A percentile compares a stretch with the other conserved stretches of the same genome.
Conservation (phyloP, 2,888 invertebrate species). For the Drosophila eohydei region DNA sequence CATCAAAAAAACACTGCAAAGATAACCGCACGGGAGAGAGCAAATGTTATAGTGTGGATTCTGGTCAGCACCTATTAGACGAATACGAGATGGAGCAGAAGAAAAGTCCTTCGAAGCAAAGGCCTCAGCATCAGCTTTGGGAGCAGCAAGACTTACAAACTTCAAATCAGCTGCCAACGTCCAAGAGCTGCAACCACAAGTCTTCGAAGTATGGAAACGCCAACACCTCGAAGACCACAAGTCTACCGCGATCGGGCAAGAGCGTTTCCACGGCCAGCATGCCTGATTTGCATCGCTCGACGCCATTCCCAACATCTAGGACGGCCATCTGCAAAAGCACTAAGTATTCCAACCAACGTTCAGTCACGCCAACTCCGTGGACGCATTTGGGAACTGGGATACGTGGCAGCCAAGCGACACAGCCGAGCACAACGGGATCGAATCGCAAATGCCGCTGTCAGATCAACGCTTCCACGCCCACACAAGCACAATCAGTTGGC, state of each 20-base stretch:
- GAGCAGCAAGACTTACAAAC: slow-evolving; percentile 31
- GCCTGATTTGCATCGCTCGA: slow-evolving; percentile 39
- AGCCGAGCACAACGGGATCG: neutral
- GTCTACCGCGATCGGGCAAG: slow-evolving; percentile 11
- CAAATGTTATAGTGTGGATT: neutral
- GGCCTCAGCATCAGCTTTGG: slow-evolving; percentile 54
- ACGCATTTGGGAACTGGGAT: neutral
- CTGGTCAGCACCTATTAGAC: neutral
- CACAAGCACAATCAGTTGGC: neutral
- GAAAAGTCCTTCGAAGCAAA: neutral
- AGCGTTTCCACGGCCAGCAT: slow-evolving; percentile 34
- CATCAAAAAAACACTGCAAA: neutral
- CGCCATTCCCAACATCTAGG: neutral
- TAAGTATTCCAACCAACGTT: neutral
- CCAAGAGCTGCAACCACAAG: neutral
- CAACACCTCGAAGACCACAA: neutral
- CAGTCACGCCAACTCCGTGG: slow-evolving; percentile 10
- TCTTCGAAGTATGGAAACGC: neutral
- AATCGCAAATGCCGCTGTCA: slow-evolving; percentile 29
- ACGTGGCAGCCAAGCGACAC: neutral
- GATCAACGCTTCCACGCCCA: neutral
- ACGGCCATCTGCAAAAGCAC: neutral
- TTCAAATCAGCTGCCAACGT: neutral
- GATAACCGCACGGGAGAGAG: neutral
- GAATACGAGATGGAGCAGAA: neutral